Base-by-base conservation (phyloP, 1,140 invertebrate species). In the Solenopsis invicta region DNA sequence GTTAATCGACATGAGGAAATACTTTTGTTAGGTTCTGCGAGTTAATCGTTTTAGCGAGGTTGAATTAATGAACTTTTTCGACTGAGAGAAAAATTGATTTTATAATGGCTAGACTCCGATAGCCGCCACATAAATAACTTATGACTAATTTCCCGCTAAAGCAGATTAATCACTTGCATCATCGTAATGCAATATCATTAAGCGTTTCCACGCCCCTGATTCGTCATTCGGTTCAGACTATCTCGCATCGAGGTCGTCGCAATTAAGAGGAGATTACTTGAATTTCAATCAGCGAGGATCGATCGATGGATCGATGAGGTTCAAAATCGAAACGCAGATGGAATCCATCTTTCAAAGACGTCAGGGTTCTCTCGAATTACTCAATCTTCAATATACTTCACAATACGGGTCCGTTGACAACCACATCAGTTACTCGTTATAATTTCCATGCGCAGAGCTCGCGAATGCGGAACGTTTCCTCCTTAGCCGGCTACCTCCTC, bases 141-240 rank as follows among this genome's bases (percentile, higher is more conserved):
- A 54, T 34, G 56, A 75, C 80, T 75, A 74, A 74, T 74, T 84
- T 75, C 80, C 41, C 41, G 67, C 24, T 84, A 75, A 45, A 62
- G 29, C 29, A n/a, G 54, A 84, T 84, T 84, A 84, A 84, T 84
- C 80, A 84, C 24, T 50, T 13, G 24, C 69, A 41, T 71, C 45
- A 41, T 59, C 24, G 67, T 84, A 29, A 82, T 82, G 54, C 41
- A 61, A 74, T 75, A 84, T 62, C 41, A 56, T 62, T 74, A 61
- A 50, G 18, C 54, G 54, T 61, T 84, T 82, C 80, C 80, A 61
- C 80, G 80, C 69, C 69, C 41, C 41, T 74, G 54, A 74, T 84
- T 84, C 80, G 80, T 84, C 80, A 84, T 74, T 41, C 52, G 18
- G 37, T 29, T 18, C 16, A 13, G 9, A 21, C 9, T 45, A 37